A percentile compares a stretch with the other conserved stretches of the same genome.
Evolutionary conservation across 2,888 invertebrate genomes (phyloP).

Genomic region (Limnephilus auricula): DNA sequence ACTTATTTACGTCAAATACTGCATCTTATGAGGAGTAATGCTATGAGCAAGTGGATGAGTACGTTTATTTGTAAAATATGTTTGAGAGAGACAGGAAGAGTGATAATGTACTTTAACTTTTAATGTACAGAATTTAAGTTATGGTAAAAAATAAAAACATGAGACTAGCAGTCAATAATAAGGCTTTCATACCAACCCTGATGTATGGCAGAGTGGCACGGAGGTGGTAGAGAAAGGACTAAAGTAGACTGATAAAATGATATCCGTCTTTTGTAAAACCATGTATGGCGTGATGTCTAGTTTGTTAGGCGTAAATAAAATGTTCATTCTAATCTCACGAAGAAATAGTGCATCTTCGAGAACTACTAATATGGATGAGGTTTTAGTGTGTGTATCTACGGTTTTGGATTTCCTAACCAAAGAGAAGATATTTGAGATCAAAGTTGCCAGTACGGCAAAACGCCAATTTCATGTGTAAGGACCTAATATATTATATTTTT

Average conservation of each 20-base stretch:
- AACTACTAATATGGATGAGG: neutral
- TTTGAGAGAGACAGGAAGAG: neutral
- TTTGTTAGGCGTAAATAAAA: neutral
- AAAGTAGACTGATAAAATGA: neutral
- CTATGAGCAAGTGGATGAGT: neutral
- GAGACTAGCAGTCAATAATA: no score
- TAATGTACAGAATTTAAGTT: no score
- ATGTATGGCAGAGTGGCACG: neutral
- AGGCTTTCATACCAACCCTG: neutral
- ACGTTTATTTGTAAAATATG: neutral
- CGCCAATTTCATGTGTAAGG: no score
- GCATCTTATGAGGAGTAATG: neutral
- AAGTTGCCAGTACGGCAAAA: no score
- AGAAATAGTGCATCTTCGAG: neutral
- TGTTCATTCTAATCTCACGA: neutral
- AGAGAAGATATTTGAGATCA: no score
- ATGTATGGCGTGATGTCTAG: neutral
- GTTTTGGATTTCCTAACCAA: no score
- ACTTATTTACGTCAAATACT: neutral
- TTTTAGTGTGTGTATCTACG: neutral
- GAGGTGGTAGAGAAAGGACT: neutral
- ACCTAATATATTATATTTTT: neutral
- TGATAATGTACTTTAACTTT: no score
- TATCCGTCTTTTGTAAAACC: neutral
- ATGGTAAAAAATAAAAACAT: no score